phyloP scores from a whole-genome alignment of 2,113 vertebrate genomes.

The Phocoena phocoena region DNA sequence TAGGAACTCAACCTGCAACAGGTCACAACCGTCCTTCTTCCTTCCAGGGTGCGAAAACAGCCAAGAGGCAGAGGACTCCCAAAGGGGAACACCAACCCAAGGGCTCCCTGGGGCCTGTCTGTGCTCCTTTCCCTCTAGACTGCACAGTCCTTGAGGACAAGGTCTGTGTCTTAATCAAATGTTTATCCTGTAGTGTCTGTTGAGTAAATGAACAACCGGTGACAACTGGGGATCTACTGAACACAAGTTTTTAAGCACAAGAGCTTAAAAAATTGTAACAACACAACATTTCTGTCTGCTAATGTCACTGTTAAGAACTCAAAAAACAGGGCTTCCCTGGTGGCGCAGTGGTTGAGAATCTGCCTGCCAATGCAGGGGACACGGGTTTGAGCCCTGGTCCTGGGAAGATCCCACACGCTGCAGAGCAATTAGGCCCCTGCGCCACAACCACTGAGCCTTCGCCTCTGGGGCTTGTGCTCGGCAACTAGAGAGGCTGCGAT shows the following conservation, averaged over 20 bases:
- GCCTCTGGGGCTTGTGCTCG: no score
- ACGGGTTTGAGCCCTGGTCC: no score
- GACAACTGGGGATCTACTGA: not conserved
- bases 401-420: no score
- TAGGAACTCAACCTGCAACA: not conserved
- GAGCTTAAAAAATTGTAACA: not conserved
- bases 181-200: not conserved
- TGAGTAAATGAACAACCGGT: not conserved
- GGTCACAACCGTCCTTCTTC: not conserved
- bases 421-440: no score
- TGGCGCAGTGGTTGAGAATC: no score
- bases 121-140: not conserved
- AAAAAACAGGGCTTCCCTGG: not conserved
- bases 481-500: no score
- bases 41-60: not conserved
- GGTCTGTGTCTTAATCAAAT: not conserved
- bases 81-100: not conserved
- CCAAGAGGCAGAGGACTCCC: not conserved
- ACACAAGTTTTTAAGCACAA: not conserved
- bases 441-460: no score
- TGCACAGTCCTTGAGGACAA: not conserved
- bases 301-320: not conserved
- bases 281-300: slow-evolving; percentile 14
- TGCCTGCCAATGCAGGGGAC: no score
- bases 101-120: not conserved